A percentile compares a stretch with the other conserved stretches of the same genome.
Evolutionary conservation across 2,797 vertebrate genomes (phyloP).

Genomic region (Phataginus tricuspis): DNA sequence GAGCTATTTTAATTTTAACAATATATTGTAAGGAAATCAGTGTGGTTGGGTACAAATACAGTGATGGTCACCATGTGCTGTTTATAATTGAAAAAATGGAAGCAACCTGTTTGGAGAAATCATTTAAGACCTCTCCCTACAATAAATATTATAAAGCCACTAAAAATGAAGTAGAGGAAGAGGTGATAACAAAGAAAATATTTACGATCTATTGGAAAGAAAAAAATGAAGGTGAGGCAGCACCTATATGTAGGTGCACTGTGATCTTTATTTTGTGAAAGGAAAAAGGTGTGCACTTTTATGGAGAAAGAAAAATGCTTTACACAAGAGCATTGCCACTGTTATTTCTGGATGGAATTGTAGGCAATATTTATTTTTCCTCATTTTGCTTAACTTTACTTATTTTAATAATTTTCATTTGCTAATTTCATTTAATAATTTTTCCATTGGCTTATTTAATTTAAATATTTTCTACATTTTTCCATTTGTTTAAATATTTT

Average conservation of each 20-base stretch:
- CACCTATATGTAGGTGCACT: neutral
- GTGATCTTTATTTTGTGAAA: constrained; percentile 59
- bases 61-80: neutral
- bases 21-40: neutral
- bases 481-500: constrained; percentile 26
- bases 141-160: neutral
- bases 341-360: neutral
- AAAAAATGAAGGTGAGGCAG: neutral
- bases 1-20: neutral
- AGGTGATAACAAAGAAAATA: constrained; percentile 20
- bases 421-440: too few relatives aligned
- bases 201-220: neutral
- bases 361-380: neutral
- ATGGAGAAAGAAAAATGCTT: neutral
- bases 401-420: neutral
- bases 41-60: neutral
- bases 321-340: neutral
- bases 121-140: neutral
- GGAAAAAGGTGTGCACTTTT: neutral
- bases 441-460: constrained; percentile 36
- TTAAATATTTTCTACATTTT: constrained; percentile 8
- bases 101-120: neutral
- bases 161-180: constrained; percentile 34
- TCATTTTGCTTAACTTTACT: constrained; percentile 11
- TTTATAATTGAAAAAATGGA: neutral